Evolutionary conservation across 2,888 invertebrate genomes (phyloP).

Genomic region (Atrina japonica): DNA sequence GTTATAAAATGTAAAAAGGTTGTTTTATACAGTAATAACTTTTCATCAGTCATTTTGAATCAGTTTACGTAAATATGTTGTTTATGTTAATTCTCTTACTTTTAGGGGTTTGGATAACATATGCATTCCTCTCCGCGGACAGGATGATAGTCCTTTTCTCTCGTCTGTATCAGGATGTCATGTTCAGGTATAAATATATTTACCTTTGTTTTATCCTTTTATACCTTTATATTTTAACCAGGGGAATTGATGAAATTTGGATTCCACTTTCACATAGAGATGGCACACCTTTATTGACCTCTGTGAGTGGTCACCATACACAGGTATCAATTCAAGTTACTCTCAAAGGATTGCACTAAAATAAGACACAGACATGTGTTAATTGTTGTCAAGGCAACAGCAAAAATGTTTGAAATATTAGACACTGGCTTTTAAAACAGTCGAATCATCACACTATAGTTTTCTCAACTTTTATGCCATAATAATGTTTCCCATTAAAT

Average conservation of each 20-base stretch:
- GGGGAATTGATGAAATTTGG: conserved; percentile 31
- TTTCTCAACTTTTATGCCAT: too few relatives aligned
- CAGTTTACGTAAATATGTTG: too few relatives aligned
- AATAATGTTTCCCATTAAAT: too few relatives aligned
- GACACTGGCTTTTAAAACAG: neutral
- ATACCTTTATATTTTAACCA: conserved; percentile 9
- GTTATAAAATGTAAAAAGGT: too few relatives aligned
- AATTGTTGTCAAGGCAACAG: too few relatives aligned
- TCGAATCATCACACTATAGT: too few relatives aligned
- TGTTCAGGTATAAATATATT: conserved; percentile 47
- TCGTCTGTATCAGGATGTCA: conserved; percentile 51
- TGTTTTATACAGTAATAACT: too few relatives aligned
- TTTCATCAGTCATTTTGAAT: too few relatives aligned
- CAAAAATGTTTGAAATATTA: too few relatives aligned
- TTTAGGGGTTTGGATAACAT: conserved; percentile 59
- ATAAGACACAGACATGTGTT: too few relatives aligned
- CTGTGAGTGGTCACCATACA: conserved; percentile 16
- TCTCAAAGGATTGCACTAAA: too few relatives aligned
- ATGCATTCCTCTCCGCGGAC: conserved; percentile 53
- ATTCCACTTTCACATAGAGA: conserved; percentile 19
- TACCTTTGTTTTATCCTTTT: neutral
- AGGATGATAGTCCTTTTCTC: conserved; percentile 37
- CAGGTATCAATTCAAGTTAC: conserved; percentile 13
- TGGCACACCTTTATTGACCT: conserved; percentile 13
- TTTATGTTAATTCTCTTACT: conserved; percentile 20